phyloP scores from a whole-genome alignment of 2,113 vertebrate species.

The Siphamia tubifer region DNA sequence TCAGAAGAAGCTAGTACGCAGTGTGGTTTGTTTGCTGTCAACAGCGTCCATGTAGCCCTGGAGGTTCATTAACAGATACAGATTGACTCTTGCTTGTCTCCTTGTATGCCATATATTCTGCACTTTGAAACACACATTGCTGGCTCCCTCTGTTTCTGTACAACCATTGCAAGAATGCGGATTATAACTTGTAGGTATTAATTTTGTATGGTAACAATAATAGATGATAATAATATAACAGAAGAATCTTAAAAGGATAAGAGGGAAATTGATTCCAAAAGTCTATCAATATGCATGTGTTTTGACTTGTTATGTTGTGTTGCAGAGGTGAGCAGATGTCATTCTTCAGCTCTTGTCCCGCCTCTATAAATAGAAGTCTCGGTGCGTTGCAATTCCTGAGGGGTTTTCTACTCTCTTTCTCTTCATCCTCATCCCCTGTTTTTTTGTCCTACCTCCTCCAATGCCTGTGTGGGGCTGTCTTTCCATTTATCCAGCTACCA shows the following conservation, averaged over 20 bases:
- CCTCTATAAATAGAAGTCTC: constrained; percentile 75
- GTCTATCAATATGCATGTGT: constrained; percentile 31
- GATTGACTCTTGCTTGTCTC: constrained; percentile 43
- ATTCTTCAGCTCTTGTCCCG: constrained; percentile 57
- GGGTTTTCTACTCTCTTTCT: constrained; percentile 44
- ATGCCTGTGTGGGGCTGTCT: constrained; percentile 26
- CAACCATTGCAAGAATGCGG: too few relatives aligned
- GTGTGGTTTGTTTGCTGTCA: constrained; percentile 50
- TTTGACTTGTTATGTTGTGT: constrained; percentile 48
- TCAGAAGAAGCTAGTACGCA: background rate
- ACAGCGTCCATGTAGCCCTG: constrained; percentile 5
- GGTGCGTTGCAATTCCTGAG: constrained; percentile 49
- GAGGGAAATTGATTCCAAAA: constrained; percentile 17
- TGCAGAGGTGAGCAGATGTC: constrained; percentile 50
- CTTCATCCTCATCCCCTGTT: constrained; percentile 17
- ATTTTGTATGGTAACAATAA: background rate
- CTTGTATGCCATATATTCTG: background rate
- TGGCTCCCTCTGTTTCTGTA: background rate
- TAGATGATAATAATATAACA: background rate
- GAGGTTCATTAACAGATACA: constrained; percentile 40
- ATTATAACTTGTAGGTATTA: too few relatives aligned
- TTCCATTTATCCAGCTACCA: constrained; percentile 39
- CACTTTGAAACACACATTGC: background rate
- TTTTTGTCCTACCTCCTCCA: constrained; percentile 1
- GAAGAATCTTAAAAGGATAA: background rate